Percentiles rank a stretch among this genome's conserved stretches.
These are phyloP conservation scores for Anguilla obscura DNA, from an alignment of 2,797 vertebrate genomes.

Conservation along the genomic window DNA sequence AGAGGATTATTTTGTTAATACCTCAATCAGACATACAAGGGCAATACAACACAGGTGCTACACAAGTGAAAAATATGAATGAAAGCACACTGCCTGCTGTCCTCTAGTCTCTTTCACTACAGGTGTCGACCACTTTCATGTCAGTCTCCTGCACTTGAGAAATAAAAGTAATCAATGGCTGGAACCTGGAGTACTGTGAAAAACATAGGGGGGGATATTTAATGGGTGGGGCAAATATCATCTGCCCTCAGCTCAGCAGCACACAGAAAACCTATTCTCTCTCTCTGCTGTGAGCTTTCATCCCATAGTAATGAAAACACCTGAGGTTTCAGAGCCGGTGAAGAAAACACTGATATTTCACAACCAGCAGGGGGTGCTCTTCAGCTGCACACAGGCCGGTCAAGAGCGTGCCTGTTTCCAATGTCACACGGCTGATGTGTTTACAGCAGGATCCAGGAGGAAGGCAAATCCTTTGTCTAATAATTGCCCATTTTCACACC, in stretches of 20 bases:
- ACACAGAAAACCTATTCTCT: not conserved
- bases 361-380: constrained; percentile 61
- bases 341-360: not conserved
- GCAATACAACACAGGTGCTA: not conserved
- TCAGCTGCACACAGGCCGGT: not conserved
- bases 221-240: not conserved
- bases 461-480: constrained; percentile 55
- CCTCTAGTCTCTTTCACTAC: not conserved
- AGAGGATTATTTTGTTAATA: not conserved
- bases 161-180: not conserved
- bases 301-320: not conserved
- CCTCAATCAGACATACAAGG: not conserved
- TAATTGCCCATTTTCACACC: not conserved
- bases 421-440: constrained; percentile 54
- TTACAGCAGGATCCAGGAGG: constrained; percentile 45
- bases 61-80: not conserved
- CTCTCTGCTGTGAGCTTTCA: not conserved
- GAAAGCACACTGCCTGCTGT: not conserved
- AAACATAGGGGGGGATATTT: not conserved
- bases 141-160: not conserved
- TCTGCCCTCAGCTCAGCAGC: not conserved
- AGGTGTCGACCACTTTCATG: not conserved
- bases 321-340: not conserved
- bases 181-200: not conserved
- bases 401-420: constrained; percentile 3